Base-by-base conservation (phyloP, 2,888 invertebrate species). In the Limnephilus auricula region DNA sequence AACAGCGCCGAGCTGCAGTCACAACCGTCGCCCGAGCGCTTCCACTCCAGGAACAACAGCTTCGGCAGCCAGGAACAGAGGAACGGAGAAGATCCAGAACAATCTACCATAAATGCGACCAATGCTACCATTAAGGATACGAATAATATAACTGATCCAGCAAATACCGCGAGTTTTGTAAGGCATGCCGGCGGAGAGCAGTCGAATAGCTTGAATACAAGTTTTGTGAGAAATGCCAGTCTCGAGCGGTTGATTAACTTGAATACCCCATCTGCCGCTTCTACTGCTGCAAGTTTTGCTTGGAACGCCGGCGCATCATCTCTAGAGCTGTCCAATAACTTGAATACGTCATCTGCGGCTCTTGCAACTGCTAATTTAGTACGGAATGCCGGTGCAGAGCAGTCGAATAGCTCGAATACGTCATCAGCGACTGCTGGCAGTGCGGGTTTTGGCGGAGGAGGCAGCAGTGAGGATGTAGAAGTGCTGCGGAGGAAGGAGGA, bases 401-500 rank as follows among this genome's bases (percentile, higher is more conserved):
- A 65, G 65, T 65, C 65, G 25, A 65, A 65, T 65, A 65, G n/a
- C 65, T 25, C 9, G n/a, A 65, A 65, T 65, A 65, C 30, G 34
- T 31, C 79, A 30, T 25, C 85, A 2, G 45, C 87, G 31, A 82
- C 80, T 40, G 34, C n/a, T 34, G 15, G 31, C 80, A 10, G 18
- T 65, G 65, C 80, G 3, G 13, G 37, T 30, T 50, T n/a, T 78
- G 79, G 85, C 4, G 89, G 32, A 45, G 89, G 82, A 9, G 25
- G 30, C 80, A 25, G 89, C 9, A n/a, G 65, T 25, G 86, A 86
- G 79, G 78, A 83, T 32, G 32, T 18, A 31, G 90, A 88, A 31
- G 89, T 37, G 37, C 30, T 78, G 50, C 50, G 79, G 90, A 45
- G 85, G 87, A 88, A 93, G 88, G 84, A 90, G 93, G 87, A 93